Conservation (phyloP, 2,888 invertebrate genomes). For the Octodonta nipae region DNA sequence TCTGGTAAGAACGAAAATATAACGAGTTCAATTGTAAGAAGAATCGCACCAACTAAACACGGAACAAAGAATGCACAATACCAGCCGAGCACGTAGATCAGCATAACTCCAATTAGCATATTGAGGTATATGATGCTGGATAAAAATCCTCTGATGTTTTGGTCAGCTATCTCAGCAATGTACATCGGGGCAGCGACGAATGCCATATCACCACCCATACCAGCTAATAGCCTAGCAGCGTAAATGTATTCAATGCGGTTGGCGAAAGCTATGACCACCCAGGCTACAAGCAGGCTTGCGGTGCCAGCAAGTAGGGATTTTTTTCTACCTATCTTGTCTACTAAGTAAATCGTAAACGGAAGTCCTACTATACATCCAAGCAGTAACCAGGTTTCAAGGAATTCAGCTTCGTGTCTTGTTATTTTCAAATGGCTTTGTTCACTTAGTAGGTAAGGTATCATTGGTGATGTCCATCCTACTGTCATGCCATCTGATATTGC, state of each 20-base stretch:
- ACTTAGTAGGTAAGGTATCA: conserved; percentile 26
- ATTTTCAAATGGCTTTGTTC: conserved; percentile 25
- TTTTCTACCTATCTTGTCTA: conserved; percentile 25
- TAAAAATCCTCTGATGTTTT: conserved; percentile 29
- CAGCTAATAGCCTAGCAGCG: conserved; percentile 26
- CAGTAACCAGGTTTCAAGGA: conserved; percentile 22
- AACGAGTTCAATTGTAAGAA: conserved; percentile 24
- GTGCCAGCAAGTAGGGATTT: conserved; percentile 27
- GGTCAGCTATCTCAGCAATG: conserved; percentile 32
- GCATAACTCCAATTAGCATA: conserved; percentile 29
- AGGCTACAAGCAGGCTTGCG: conserved; percentile 22
- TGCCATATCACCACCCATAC: conserved; percentile 30
- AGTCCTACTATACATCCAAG: conserved; percentile 20
- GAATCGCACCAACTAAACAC: conserved; percentile 25
- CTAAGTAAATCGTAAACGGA: conserved; percentile 25
- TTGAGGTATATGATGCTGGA: conserved; percentile 30
- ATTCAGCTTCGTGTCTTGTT: conserved; percentile 18
- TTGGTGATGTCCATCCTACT: conserved; percentile 32
- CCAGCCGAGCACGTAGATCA: conserved; percentile 28
- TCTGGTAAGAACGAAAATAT: conserved; percentile 32
- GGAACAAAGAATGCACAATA: conserved; percentile 24
- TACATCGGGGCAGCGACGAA: conserved; percentile 33
- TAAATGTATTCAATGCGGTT: conserved; percentile 21
- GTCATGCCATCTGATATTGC: conserved; percentile 34
- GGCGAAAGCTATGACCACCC: conserved; percentile 27